Conservation (phyloP, 2,797 vertebrate genomes). For the Danio choprae region DNA sequence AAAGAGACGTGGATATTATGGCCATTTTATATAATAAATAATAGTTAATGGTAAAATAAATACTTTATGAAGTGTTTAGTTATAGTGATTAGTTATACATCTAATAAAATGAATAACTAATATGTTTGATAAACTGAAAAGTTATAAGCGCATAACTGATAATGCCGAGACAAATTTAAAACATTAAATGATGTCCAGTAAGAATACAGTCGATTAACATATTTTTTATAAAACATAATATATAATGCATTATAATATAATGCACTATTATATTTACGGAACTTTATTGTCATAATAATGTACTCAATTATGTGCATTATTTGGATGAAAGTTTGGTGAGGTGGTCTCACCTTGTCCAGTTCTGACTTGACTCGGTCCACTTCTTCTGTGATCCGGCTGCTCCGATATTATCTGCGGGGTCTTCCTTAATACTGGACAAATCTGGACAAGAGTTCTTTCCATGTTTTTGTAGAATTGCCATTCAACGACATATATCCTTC, state of each 20-base stretch:
- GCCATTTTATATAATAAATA: no score
- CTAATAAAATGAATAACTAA: not conserved
- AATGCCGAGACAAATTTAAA: not conserved
- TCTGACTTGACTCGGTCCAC: constrained; percentile 74
- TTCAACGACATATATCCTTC: constrained; percentile 75
- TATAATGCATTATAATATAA: not conserved
- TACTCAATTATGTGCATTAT: not conserved
- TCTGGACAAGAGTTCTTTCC: constrained; percentile 81
- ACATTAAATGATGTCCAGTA: not conserved
- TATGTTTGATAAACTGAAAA: not conserved
- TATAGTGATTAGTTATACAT: no score
- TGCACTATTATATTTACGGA: not conserved
- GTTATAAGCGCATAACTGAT: not conserved
- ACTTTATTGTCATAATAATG: not conserved
- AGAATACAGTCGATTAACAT: not conserved
- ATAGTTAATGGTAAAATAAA: no score
- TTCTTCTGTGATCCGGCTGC: constrained; percentile 75
- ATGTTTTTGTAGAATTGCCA: constrained; percentile 88
- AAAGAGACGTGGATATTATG: no score
- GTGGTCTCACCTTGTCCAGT: constrained; percentile 85
- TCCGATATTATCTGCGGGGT: constrained; percentile 71
- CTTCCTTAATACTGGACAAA: constrained; percentile 77
- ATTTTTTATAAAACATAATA: not conserved
- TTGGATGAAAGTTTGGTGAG: constrained; percentile 6
- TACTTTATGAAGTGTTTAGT: no score